Evolutionary conservation across 1,140 invertebrate species (phyloP).

Genomic region (Drosophila neocordata): DNA sequence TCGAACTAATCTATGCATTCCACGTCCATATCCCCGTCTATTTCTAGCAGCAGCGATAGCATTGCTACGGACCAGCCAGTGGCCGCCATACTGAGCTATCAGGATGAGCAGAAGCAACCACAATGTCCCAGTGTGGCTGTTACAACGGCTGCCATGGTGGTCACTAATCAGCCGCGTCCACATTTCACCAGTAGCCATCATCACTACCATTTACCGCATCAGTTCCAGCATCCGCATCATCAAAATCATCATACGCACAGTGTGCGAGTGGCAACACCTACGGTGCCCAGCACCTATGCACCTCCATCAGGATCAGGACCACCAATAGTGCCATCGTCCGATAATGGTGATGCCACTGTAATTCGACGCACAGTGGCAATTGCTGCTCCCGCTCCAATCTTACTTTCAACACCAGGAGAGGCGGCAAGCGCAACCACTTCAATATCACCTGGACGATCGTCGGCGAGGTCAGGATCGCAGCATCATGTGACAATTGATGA

Average conservation of each 20-base stretch:
- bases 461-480: conserved; percentile 72
- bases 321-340: neutral
- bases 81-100: conserved; percentile 63
- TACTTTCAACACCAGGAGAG: conserved; percentile 29
- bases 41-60: conserved; percentile 31
- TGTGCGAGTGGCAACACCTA: conserved; percentile 74
- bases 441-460: conserved; percentile 84
- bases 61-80: conserved; percentile 21
- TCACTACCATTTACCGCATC: conserved; percentile 78
- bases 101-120: conserved; percentile 61
- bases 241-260: conserved; percentile 79
- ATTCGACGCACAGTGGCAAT: conserved; percentile 27
- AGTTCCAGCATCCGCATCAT: conserved; percentile 81
- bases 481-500: conserved; percentile 82
- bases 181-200: conserved; percentile 77
- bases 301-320: conserved; percentile 23
- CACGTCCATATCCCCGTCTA: conserved; percentile 35
- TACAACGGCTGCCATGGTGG: conserved; percentile 11
- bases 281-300: conserved; percentile 71
- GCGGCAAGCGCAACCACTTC: conserved; percentile 84
- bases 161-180: conserved; percentile 63
- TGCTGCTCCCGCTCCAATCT: conserved; percentile 20
- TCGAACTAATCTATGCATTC: conserved; percentile 33
- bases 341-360: conserved; percentile 31
- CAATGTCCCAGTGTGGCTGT: neutral